Evolutionary conservation across 2,888 invertebrate genomes (phyloP).

Genomic region (Drosophila meridionalis): DNA sequence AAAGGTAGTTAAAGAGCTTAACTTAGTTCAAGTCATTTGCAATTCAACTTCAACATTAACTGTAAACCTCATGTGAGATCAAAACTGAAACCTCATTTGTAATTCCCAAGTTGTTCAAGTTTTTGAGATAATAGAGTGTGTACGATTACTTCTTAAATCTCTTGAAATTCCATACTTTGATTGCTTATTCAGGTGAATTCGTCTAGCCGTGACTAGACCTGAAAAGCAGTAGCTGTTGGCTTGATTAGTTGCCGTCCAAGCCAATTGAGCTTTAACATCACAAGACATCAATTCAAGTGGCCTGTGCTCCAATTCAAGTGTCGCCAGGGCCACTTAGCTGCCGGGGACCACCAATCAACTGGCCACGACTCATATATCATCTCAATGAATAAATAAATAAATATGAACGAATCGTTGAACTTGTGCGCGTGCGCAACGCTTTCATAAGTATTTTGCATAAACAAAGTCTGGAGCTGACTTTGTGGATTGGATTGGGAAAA

Average conservation of each 20-base stretch:
- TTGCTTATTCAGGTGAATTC: background rate
- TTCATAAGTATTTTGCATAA: slow-evolving; percentile 27
- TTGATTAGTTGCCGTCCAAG: background rate
- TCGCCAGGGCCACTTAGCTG: slow-evolving; percentile 11
- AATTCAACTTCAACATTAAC: too few species aligned
- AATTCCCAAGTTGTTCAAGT: background rate
- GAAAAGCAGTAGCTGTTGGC: background rate
- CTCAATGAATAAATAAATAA: slow-evolving; percentile 6
- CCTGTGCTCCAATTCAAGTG: slow-evolving; percentile 30
- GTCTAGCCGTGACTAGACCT: background rate
- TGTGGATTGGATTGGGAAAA: slow-evolving; percentile 26
- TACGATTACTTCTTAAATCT: background rate
- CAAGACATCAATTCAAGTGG: slow-evolving; percentile 26
- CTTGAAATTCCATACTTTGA: background rate
- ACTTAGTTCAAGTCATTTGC: background rate
- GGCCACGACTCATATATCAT: slow-evolving; percentile 52
- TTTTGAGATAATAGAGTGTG: background rate
- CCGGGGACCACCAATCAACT: slow-evolving; percentile 49
- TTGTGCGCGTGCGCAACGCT: slow-evolving; percentile 59
- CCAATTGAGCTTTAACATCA: slow-evolving; percentile 29
- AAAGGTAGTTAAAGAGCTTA: background rate
- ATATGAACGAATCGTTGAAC: background rate
- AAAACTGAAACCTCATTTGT: background rate
- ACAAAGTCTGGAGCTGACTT: slow-evolving; percentile 24
- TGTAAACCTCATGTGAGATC: background rate